Evolutionary conservation across 2,797 vertebrate species (phyloP).

Genomic region (Cyprinodon diabolis): DNA sequence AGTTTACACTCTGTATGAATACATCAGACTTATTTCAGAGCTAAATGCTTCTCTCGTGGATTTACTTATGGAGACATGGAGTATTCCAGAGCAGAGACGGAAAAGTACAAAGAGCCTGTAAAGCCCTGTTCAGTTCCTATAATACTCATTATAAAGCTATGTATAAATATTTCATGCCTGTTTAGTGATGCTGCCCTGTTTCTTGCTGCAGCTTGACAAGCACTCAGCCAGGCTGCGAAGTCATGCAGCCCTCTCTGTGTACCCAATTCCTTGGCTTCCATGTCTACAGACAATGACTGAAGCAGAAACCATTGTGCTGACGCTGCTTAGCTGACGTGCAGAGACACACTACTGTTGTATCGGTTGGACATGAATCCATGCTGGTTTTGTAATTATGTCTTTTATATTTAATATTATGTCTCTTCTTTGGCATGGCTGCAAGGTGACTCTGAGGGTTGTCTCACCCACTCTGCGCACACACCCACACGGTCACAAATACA

Average conservation of each 20-base stretch:
- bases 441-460: constrained; percentile 73
- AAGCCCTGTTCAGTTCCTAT: constrained; percentile 1
- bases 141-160: not conserved
- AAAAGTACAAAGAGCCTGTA: constrained; percentile 7
- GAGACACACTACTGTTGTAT: constrained; percentile 43
- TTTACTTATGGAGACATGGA: not conserved
- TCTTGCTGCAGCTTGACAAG: constrained; percentile 28
- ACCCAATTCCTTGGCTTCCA: constrained; percentile 57
- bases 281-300: constrained; percentile 44
- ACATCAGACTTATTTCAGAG: not conserved
- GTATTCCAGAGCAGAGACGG: not conserved
- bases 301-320: constrained; percentile 62
- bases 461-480: constrained; percentile 46
- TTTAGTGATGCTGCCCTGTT: constrained; percentile 23
- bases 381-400: constrained; percentile 72
- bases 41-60: not conserved
- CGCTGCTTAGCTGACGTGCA: constrained; percentile 30
- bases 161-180: constrained; percentile 1
- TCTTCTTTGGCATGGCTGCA: constrained; percentile 60
- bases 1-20: not conserved
- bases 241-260: constrained; percentile 35
- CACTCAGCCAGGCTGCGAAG: constrained; percentile 33
- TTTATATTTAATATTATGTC: constrained; percentile 27
- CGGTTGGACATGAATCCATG: constrained; percentile 62
- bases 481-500: constrained; percentile 36